These are phyloP conservation scores for Augochlorella aurata DNA, from an alignment of 2,888 invertebrate species.

Conservation along the genomic window DNA sequence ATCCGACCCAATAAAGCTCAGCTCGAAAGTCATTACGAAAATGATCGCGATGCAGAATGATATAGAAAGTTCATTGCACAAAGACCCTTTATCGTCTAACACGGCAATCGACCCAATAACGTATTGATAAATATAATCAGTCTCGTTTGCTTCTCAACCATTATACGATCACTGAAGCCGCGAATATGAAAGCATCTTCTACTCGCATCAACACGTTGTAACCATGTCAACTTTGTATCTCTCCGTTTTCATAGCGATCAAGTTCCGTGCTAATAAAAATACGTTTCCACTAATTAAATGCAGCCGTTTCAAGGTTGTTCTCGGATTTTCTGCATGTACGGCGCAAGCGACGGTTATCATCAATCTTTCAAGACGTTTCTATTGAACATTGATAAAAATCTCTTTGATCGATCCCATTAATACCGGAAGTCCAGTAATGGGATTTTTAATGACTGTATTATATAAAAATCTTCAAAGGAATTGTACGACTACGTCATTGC, in stretches of 20 bases:
- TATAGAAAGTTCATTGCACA: conserved; percentile 64
- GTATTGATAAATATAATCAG: conserved; percentile 23
- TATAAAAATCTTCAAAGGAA: neutral
- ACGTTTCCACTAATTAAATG: neutral
- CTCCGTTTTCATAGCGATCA: neutral
- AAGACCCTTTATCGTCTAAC: conserved; percentile 49
- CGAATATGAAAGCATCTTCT: neutral
- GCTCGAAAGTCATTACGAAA: conserved; percentile 65
- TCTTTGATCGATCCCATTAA: neutral
- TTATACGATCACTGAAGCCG: neutral
- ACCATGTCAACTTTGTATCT: neutral
- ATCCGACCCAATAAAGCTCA: conserved; percentile 56
- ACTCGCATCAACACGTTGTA: neutral
- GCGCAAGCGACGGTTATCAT: neutral
- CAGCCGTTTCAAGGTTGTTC: neutral
- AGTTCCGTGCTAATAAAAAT: neutral
- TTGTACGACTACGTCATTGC: no score
- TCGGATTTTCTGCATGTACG: neutral
- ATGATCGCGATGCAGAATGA: conserved; percentile 57
- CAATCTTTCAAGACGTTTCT: neutral
- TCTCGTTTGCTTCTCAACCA: neutral
- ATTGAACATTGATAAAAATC: neutral
- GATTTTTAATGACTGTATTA: neutral
- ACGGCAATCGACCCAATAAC: conserved; percentile 39
- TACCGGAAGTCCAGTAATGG: neutral